Base-by-base conservation (phyloP, 2,113 vertebrate species). In the Cheilinus undulatus region DNA sequence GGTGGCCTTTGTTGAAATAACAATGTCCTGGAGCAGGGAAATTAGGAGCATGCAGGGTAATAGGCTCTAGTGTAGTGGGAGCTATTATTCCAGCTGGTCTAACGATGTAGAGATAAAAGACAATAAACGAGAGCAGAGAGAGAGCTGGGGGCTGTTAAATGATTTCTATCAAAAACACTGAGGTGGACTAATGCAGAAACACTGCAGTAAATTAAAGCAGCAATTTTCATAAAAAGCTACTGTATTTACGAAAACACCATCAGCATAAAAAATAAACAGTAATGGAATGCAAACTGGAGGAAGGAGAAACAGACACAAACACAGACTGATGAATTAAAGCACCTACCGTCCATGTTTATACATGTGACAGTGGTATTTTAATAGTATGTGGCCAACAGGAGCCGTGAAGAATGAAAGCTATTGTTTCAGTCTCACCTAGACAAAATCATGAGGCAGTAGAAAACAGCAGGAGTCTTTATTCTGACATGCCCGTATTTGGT, bases 81-180 rank as follows among this genome's bases (percentile, higher is more conserved):
- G 48, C 69, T 76, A 75, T 85, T 85, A 75, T 82, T 74, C 42
- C 73, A 86, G 82, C 64, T 80, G 69, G 58, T 69, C 26, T 60
- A 52, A 75, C 46, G 20, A 68, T 42, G 34, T 60, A 48, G 30
- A 66, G 61, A 56, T 36, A 67, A 53, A 28, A 23, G n/a, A 50
- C 17, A 40, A 32, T 40, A 40, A 28, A 17, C n/a, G n/a, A 60
- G 14, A 19, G 27, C 13, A 28, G 46, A 54, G 27, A 52, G 23
- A 61, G 26, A 54, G 32, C 50, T 0, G 10, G 10, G 23, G 42
- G 20, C 20, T 14, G 13, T 22, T 15, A 49, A 75, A 32, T 62
- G 3, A 71, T 57, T 73, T 76, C 54, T 50, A 62, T 63, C 26
- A 15, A 12, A 54, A 22, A n/a, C 50, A 53, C 27, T 26, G 43